A percentile compares a stretch with the other conserved stretches of the same genome.
Evolutionary conservation across 2,113 vertebrate species (phyloP).

Genomic region (Laticauda colubrina): DNA sequence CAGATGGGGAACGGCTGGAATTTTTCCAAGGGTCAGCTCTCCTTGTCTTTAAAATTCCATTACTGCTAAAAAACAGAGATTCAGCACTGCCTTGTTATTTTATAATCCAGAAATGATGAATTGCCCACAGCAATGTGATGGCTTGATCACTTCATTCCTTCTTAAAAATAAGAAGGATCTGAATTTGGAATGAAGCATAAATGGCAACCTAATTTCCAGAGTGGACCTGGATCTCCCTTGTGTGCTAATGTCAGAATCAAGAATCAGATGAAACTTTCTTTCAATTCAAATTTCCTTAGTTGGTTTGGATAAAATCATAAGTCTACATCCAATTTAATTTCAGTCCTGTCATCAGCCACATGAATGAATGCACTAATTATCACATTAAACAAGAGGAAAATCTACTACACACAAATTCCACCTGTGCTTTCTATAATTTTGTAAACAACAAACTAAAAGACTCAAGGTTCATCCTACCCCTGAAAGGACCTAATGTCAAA

Average conservation of each 20-base stretch:
- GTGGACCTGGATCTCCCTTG: neutral
- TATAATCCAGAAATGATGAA: neutral
- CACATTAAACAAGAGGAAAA: too few species aligned
- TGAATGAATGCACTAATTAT: too few species aligned
- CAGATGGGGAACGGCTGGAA: neutral
- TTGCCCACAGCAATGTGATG: neutral
- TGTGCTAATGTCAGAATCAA: neutral
- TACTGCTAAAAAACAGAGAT: neutral
- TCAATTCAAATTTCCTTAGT: neutral
- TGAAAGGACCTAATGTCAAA: too few species aligned
- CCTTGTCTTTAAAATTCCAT: neutral
- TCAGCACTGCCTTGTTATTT: neutral
- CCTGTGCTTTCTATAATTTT: too few species aligned
- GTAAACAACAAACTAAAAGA: too few species aligned
- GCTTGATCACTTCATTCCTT: neutral
- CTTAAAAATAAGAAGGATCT: neutral
- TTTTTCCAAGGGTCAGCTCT: neutral
- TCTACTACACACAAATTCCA: too few species aligned
- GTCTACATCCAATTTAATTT: neutral
- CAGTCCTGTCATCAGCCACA: neutral
- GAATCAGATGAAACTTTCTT: neutral
- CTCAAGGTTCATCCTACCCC: too few species aligned
- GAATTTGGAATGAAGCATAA: neutral
- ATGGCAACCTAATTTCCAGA: neutral
- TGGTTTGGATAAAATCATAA: neutral